phyloP scores from a whole-genome alignment of 2,113 vertebrate species.

The Nipponia nippon region DNA sequence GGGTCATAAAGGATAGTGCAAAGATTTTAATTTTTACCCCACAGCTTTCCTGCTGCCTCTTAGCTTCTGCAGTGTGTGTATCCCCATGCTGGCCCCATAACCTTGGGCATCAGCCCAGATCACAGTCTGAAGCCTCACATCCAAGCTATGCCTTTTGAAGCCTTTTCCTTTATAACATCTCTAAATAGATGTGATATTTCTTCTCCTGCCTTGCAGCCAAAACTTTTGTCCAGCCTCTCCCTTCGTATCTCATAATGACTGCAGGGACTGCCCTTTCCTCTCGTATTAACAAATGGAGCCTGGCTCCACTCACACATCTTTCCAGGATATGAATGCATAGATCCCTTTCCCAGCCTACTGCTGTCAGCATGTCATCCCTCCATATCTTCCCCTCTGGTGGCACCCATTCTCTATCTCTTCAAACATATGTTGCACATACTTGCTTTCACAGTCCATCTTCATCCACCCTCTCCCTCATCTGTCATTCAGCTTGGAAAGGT shows the following conservation, averaged over 20 bases:
- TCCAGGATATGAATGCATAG: not conserved
- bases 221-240: not conserved
- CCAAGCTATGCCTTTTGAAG: not conserved
- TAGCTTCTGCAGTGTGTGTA: not conserved
- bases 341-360: not conserved
- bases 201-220: not conserved
- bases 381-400: not conserved
- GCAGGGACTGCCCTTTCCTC: not conserved
- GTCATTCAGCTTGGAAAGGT: slow-evolving; percentile 2
- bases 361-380: not conserved
- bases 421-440: not conserved
- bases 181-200: not conserved
- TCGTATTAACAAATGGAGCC: not conserved
- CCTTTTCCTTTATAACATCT: not conserved
- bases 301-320: not conserved
- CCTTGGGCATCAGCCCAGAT: not conserved
- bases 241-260: not conserved
- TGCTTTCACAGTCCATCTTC: slow-evolving; percentile 19
- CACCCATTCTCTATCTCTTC: not conserved
- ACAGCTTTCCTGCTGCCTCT: not conserved
- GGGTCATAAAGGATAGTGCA: not conserved
- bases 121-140: not conserved
- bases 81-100: not conserved
- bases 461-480: slow-evolving; percentile 28
- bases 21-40: not conserved